Conservation (phyloP, 2,797 vertebrate genomes). For the Hylomyscus alleni region DNA sequence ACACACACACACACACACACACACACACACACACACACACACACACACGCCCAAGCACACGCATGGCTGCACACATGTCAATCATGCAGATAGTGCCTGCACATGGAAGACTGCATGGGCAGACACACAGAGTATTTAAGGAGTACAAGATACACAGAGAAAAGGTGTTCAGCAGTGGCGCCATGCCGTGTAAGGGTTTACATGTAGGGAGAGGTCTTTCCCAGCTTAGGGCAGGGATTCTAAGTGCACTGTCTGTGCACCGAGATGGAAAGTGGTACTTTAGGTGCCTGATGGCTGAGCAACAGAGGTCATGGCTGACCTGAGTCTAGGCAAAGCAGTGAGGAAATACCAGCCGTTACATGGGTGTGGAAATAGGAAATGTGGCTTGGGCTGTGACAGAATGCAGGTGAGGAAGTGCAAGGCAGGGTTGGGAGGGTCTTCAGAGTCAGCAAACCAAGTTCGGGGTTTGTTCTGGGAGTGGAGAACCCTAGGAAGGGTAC, state of each 20-base stretch:
- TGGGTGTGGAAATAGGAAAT: not conserved
- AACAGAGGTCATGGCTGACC: not conserved
- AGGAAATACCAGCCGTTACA: not conserved
- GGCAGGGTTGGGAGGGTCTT: not conserved
- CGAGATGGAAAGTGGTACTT: not conserved
- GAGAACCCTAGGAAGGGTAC: not conserved
- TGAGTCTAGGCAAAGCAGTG: not conserved
- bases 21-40: not conserved
- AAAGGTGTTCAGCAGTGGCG: not conserved
- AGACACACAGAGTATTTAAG: not conserved
- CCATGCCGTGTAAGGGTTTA: not conserved
- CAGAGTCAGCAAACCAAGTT: not conserved
- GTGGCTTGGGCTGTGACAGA: not conserved
- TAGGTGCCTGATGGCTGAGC: not conserved
- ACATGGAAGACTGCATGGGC: not conserved
- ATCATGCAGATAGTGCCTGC: not conserved
- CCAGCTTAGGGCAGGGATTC: not conserved
- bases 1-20: not conserved
- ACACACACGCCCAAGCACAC: not conserved
- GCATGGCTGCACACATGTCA: not conserved
- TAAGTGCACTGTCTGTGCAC: not conserved
- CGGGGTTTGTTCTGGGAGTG: not conserved
- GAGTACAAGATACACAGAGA: not conserved
- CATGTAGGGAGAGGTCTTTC: not conserved
- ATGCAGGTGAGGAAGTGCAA: not conserved